Conservation (phyloP, 2,888 invertebrate genomes). For the Trichacis sp. region DNA sequence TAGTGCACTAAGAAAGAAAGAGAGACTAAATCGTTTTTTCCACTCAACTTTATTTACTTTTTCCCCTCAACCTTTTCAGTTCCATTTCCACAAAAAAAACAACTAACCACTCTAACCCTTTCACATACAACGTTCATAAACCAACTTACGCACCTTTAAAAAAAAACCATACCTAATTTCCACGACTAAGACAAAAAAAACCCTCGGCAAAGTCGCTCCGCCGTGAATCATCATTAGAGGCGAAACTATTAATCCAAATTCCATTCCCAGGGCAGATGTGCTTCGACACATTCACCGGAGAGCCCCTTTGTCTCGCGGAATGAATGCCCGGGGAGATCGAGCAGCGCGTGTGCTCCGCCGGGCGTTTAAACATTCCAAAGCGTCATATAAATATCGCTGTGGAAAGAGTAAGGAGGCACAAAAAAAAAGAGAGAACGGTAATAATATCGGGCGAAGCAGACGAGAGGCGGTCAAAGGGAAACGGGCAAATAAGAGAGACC, state of each 20-base stretch:
- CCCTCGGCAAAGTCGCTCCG: too few relatives aligned
- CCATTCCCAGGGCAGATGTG: background rate
- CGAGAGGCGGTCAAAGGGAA: background rate
- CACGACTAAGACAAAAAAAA: too few relatives aligned
- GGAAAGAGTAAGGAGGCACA: background rate
- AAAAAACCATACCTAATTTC: too few relatives aligned
- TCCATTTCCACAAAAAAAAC: too few relatives aligned
- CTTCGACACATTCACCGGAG: background rate
- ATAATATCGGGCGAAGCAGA: background rate
- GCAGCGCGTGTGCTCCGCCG: background rate
- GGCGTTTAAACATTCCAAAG: constrained; percentile 2
- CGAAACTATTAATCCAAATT: constrained; percentile 2
- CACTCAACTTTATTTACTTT: too few relatives aligned
- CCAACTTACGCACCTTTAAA: too few relatives aligned
- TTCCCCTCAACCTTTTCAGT: too few relatives aligned
- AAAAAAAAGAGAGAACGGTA: too few relatives aligned
- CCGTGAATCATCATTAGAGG: background rate
- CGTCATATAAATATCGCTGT: constrained; percentile 1
- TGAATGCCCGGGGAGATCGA: constrained; percentile 2
- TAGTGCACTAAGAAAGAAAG: too few relatives aligned
- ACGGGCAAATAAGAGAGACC: background rate
- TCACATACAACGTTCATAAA: too few relatives aligned
- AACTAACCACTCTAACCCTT: too few relatives aligned
- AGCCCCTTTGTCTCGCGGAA: background rate
- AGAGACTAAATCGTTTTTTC: too few relatives aligned